These are phyloP conservation scores for Oasisia sp. DNA, from an alignment of 2,888 invertebrate genomes.

Conservation along the genomic window DNA sequence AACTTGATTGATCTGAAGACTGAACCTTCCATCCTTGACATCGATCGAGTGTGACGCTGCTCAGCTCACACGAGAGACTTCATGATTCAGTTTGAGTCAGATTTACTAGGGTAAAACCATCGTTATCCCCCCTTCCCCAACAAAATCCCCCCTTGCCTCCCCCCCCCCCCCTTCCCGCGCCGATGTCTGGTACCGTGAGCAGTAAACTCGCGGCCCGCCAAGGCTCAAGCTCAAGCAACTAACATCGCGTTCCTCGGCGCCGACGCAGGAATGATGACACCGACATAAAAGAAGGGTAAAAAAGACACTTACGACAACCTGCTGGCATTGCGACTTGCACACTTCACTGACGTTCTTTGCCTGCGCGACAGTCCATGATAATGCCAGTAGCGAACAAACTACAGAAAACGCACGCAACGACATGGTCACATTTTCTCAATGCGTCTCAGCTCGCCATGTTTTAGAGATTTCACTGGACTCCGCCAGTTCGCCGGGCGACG, in stretches of 20 bases:
- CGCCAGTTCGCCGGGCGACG: background rate
- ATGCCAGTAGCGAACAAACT: background rate
- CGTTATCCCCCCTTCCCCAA: no score
- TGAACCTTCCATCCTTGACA: no score
- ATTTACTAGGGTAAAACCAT: no score
- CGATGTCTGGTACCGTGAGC: background rate
- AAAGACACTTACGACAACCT: background rate
- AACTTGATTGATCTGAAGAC: no score
- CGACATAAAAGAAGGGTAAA: background rate
- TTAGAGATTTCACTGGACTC: background rate
- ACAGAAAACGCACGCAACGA: background rate
- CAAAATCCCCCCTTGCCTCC: no score
- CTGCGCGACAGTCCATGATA: conserved; percentile 12
- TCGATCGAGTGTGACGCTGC: no score
- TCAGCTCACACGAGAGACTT: no score
- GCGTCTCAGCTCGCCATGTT: background rate
- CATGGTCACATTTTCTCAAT: conserved; percentile 17
- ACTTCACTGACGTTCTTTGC: conserved; percentile 9
- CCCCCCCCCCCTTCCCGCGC: no score
- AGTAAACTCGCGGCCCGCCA: background rate
- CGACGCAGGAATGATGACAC: background rate
- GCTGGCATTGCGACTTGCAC: conserved; percentile 6
- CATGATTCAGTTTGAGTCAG: no score
- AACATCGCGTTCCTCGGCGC: background rate
- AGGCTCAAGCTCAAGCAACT: background rate